Evolutionary conservation across 2,888 invertebrate genomes (phyloP), one percentile per base, ranked within the genome.

Genomic region (Drosophila borborema): DNA sequence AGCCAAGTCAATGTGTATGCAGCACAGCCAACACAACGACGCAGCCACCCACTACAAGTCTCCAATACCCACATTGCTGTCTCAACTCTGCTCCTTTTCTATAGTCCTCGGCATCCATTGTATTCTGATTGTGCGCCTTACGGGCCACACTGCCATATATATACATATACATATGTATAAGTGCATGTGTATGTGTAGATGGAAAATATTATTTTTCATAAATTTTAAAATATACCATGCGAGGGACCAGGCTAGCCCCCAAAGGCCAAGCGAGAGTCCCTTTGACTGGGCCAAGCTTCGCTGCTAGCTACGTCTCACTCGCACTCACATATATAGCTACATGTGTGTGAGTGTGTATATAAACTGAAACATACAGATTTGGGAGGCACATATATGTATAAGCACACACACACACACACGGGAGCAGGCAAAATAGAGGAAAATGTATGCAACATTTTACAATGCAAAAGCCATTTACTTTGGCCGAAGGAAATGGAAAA

Each of bases 151-250:
- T 45, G 14, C 23, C 55, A 20, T 54, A 36, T 43, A 54, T 66
- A 34, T 14, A 14, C 4, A 14, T 3, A 23, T 8, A 14, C 16
- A 23, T 6, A 14, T 38, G 38, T 38, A 6, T 6, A 16, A 6
- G 38, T 63, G 48, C 59, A 48, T 55, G 18, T 74, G 68, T 72
- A 62, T 63, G 71, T 76, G 82, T 80, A 82, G 73, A 82, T 82
- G 86, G 80, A 87, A 92, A 91, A 92, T 91, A 91, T 89, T 90
- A 91, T 90, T 90, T 90, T 91, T 91, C 91, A 91, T 91, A 91
- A 91, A 91, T 91, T 91, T 91, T 89, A 91, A 91, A 90, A 91
- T 85, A 89, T 90, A 89, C 80, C 80, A 65, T 64, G 67, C 36
- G 63, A 61, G 65, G 72, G 41, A 64, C 64, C 56, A 48, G 59